phyloP scores from a whole-genome alignment of 2,888 invertebrate genomes.

The Idaea biselata region DNA sequence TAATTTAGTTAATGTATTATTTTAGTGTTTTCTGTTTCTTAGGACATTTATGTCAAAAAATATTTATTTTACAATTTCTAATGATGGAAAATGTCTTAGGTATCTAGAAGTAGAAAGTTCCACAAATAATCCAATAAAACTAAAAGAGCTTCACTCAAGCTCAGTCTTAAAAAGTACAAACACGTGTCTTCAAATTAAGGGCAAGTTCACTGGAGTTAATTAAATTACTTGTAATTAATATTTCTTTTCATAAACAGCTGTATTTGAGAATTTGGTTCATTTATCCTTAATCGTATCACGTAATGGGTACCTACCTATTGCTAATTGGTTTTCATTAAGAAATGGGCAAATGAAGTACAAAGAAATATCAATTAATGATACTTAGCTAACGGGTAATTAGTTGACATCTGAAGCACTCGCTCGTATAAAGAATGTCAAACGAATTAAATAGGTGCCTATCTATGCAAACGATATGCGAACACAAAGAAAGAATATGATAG shows the following conservation, averaged over 20 bases:
- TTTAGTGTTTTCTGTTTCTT: background rate
- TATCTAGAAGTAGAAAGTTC: background rate
- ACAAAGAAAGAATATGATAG: background rate
- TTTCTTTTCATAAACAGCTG: conserved; percentile 2
- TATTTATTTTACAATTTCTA: too few species aligned
- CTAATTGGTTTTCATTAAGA: background rate
- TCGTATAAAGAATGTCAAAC: background rate
- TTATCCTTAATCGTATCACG: background rate
- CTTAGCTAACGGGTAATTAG: background rate
- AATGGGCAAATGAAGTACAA: background rate
- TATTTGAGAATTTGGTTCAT: background rate
- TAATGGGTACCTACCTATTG: background rate
- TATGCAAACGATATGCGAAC: background rate
- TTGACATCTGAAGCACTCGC: background rate
- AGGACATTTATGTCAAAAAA: background rate
- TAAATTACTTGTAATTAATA: background rate
- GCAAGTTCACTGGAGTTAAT: background rate
- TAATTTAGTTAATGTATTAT: too few species aligned
- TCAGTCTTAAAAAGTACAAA: background rate
- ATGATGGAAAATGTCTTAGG: too few species aligned
- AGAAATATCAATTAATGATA: background rate
- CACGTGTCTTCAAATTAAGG: background rate
- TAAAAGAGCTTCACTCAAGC: background rate
- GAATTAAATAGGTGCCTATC: background rate
- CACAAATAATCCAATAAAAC: too few species aligned